phyloP scores from a whole-genome alignment of 2,888 invertebrate genomes.

The Orchestes rusci region DNA sequence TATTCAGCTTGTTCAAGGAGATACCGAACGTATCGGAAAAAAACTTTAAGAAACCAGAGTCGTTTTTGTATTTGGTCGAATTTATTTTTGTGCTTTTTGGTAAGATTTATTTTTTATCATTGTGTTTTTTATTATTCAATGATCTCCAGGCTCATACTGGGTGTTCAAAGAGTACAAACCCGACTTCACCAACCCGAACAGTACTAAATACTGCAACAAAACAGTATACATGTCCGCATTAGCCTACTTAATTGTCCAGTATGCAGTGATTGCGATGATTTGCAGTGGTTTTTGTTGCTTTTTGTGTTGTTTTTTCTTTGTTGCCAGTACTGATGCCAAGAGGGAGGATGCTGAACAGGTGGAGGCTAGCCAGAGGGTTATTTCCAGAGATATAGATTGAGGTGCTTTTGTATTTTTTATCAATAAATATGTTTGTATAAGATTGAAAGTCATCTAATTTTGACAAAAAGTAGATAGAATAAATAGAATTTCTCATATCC shows the following conservation, averaged over 20 bases:
- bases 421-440: too few relatives aligned
- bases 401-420: not conserved
- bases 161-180: conserved; percentile 36
- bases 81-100: conserved; percentile 33
- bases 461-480: too few relatives aligned
- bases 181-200: conserved; percentile 27
- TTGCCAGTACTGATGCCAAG: conserved; percentile 11
- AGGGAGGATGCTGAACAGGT: conserved; percentile 1
- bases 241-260: conserved; percentile 30
- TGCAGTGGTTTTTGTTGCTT: conserved; percentile 31
- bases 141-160: conserved; percentile 36
- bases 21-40: not conserved
- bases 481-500: too few relatives aligned
- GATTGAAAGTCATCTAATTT: too few relatives aligned
- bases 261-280: conserved; percentile 25
- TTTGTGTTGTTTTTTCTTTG: conserved; percentile 28
- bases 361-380: too few relatives aligned
- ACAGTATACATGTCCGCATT: conserved; percentile 37
- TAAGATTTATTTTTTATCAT: conserved; percentile 4
- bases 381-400: too few relatives aligned
- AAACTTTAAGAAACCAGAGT: conserved; percentile 19
- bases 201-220: conserved; percentile 33
- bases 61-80: conserved; percentile 32
- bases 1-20: not conserved
- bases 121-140: not conserved